Evolutionary conservation across 1,140 invertebrate genomes (phyloP).

Genomic region (Drosophila leontia): DNA sequence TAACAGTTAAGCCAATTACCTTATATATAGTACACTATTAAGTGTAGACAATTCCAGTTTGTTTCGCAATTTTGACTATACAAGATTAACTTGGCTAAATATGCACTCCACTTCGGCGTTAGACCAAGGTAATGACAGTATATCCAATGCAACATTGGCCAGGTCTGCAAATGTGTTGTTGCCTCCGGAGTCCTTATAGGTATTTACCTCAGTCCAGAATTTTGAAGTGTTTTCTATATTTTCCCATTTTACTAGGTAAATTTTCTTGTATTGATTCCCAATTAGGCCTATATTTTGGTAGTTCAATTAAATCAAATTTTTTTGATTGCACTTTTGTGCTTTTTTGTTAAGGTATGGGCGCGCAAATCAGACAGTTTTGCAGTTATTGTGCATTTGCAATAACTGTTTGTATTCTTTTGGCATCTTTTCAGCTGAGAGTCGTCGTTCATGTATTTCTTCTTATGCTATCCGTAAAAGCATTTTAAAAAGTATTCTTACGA

Average conservation of each 20-base stretch:
- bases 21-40: background rate
- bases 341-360: too few relatives aligned
- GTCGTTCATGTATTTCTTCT: too few relatives aligned
- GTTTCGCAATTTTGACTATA: background rate
- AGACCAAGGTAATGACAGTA: constrained; percentile 1
- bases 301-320: background rate
- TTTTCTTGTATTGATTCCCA: background rate
- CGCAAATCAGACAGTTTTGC: background rate
- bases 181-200: constrained; percentile 4
- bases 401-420: background rate
- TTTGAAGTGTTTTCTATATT: background rate
- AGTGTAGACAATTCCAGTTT: background rate
- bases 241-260: constrained; percentile 2
- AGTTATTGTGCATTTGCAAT: constrained; percentile 1
- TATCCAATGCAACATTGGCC: constrained; percentile 1
- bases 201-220: background rate
- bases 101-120: background rate
- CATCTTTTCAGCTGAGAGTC: background rate
- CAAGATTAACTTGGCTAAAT: constrained; percentile 2
- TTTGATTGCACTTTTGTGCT: too few relatives aligned
- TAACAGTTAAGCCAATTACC: background rate
- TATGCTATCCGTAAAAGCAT: too few relatives aligned
- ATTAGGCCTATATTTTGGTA: background rate
- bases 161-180: constrained; percentile 5
- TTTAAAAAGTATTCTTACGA: too few relatives aligned